Evolutionary conservation across 2,797 vertebrate genomes (phyloP).

Genomic region (Eulemur albifrons): DNA sequence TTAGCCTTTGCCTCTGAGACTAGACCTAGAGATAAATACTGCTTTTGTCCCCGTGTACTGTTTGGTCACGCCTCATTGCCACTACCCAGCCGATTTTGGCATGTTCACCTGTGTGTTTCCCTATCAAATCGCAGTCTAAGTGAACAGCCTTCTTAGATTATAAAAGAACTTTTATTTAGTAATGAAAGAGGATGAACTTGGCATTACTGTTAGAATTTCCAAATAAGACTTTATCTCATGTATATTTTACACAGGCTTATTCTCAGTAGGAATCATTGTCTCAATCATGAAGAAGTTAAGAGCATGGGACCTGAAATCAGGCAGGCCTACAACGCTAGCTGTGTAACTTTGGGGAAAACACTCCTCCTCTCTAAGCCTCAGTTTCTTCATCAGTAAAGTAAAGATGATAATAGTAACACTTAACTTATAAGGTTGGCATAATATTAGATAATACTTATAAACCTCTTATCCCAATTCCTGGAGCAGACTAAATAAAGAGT

Average conservation of each 20-base stretch:
- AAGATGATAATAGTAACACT: background rate
- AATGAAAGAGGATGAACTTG: background rate
- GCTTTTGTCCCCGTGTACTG: background rate
- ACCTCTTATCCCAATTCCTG: background rate
- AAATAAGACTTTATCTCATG: background rate
- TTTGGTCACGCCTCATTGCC: background rate
- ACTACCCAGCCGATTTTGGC: background rate
- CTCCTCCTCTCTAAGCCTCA: background rate
- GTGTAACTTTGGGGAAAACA: background rate
- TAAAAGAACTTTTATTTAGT: background rate
- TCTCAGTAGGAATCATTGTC: slow-evolving; percentile 3
- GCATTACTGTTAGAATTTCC: background rate
- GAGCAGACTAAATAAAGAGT: background rate
- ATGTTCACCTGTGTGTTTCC: background rate
- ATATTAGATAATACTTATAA: background rate
- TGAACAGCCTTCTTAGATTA: background rate
- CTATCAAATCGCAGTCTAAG: background rate
- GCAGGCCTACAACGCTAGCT: background rate
- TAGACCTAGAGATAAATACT: background rate
- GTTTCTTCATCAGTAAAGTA: background rate
- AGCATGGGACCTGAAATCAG: background rate
- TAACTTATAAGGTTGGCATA: background rate
- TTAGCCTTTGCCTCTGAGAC: background rate
- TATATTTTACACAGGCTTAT: background rate
- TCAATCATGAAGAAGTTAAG: background rate